These are phyloP conservation scores for Cerceris ruficornis DNA, from an alignment of 2,888 invertebrate species.

Conservation along the genomic window DNA sequence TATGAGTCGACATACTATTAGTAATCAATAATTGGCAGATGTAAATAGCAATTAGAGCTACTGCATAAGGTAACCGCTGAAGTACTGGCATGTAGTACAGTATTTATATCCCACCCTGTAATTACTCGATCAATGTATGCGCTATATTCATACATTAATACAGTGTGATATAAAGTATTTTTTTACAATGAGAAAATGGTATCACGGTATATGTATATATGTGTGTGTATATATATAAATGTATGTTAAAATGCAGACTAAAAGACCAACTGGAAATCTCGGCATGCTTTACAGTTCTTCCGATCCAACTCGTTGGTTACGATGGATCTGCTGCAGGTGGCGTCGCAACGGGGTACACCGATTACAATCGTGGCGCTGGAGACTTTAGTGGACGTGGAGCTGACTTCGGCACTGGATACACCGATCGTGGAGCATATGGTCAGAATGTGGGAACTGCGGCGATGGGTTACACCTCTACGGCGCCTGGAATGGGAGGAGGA, in stretches of 20 bases:
- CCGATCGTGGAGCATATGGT: slow-evolving; percentile 78
- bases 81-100: too few species aligned
- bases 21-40: too few species aligned
- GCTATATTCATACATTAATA: not conserved
- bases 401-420: slow-evolving; percentile 79
- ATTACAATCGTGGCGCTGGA: slow-evolving; percentile 79
- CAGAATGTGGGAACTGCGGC: slow-evolving; percentile 77
- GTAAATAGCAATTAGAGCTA: too few species aligned
- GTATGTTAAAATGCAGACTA: slow-evolving; percentile 49
- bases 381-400: slow-evolving; percentile 78
- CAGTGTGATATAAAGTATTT: slow-evolving; percentile 2
- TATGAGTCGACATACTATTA: too few species aligned
- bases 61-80: too few species aligned
- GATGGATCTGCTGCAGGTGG: slow-evolving; percentile 77
- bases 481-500: slow-evolving; percentile 77
- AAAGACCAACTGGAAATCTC: slow-evolving; percentile 67
- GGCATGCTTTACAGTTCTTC: slow-evolving; percentile 73
- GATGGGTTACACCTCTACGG: slow-evolving; percentile 78
- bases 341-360: slow-evolving; percentile 77
- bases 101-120: not conserved
- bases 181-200: slow-evolving; percentile 58
- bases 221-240: slow-evolving; percentile 27
- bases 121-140: not conserved
- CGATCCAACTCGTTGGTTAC: slow-evolving; percentile 76
- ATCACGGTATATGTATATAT: slow-evolving; percentile 36